phyloP scores from a whole-genome alignment of 2,797 vertebrate genomes.

The Smutsia temminckii region DNA sequence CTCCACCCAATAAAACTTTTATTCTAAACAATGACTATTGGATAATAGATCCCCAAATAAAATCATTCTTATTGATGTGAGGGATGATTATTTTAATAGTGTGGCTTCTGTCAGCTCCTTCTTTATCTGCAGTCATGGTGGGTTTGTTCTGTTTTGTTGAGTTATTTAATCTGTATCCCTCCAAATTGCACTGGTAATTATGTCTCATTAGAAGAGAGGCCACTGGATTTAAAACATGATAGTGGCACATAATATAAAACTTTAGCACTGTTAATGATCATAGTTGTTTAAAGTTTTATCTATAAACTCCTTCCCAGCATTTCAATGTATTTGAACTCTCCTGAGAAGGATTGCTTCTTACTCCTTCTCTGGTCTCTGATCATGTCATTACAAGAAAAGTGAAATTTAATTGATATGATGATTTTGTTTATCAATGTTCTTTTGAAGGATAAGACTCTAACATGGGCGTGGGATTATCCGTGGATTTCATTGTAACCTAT shows the following conservation, averaged over 20 bases:
- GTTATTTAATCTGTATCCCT: not conserved
- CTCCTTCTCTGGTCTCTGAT: not conserved
- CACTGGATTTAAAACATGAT: not conserved
- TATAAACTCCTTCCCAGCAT: not conserved
- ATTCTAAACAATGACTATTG: constrained; percentile 74
- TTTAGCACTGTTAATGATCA: not conserved
- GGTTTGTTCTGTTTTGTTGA: not conserved
- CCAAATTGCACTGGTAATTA: not conserved
- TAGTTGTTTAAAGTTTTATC: not conserved
- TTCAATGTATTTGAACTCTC: not conserved
- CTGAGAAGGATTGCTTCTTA: not conserved
- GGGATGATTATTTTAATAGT: constrained; percentile 78
- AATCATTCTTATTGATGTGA: constrained; percentile 73
- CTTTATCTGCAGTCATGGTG: constrained; percentile 24
- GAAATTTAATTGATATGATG: not conserved
- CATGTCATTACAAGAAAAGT: not conserved
- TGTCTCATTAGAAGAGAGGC: not conserved
- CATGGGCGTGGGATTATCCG: not conserved
- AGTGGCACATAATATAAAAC: not conserved
- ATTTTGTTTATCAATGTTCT: not conserved
- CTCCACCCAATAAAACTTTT: constrained; percentile 71
- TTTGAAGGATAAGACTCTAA: not conserved
- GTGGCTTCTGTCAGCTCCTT: constrained; percentile 59
- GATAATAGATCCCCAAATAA: constrained; percentile 72
- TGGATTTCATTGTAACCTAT: not conserved